Evolutionary conservation across 1,140 invertebrate genomes (phyloP).

Genomic region (Teleogryllus occipitalis): DNA sequence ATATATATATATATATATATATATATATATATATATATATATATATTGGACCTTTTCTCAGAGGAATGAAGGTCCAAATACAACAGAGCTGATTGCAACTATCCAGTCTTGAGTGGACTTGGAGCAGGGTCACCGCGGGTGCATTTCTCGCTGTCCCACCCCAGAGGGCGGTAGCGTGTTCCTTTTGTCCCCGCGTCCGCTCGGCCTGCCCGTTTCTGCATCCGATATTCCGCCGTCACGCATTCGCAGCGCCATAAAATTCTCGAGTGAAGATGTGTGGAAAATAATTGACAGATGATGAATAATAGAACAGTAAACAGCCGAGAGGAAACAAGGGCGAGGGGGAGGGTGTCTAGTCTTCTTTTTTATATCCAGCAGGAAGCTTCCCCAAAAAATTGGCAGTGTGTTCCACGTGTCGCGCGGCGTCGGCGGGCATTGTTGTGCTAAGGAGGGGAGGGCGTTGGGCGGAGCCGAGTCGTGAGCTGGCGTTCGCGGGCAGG

Average conservation of each 20-base stretch:
- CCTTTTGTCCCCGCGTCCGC: background rate
- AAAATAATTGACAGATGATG: constrained; percentile 5
- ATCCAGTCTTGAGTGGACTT: too few species aligned
- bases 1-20: too few species aligned
- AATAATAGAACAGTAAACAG: background rate
- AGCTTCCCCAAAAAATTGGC: background rate
- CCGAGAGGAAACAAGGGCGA: background rate
- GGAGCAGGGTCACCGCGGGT: too few species aligned
- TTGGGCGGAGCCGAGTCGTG: background rate
- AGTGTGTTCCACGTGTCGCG: background rate
- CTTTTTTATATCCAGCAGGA: background rate
- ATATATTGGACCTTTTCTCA: too few species aligned
- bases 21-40: too few species aligned
- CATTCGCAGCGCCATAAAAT: background rate
- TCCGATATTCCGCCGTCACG: background rate
- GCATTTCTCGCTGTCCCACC: background rate
- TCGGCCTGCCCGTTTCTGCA: background rate
- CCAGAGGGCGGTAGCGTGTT: background rate
- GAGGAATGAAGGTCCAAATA: too few species aligned
- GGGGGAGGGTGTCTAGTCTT: background rate
- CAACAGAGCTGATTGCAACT: too few species aligned
- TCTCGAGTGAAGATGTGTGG: background rate
- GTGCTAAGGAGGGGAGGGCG: background rate
- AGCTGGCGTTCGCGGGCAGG: too few species aligned
- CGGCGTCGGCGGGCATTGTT: background rate